Evolutionary conservation across 2,797 vertebrate species (phyloP).

Genomic region (Diceros bicornis): DNA sequence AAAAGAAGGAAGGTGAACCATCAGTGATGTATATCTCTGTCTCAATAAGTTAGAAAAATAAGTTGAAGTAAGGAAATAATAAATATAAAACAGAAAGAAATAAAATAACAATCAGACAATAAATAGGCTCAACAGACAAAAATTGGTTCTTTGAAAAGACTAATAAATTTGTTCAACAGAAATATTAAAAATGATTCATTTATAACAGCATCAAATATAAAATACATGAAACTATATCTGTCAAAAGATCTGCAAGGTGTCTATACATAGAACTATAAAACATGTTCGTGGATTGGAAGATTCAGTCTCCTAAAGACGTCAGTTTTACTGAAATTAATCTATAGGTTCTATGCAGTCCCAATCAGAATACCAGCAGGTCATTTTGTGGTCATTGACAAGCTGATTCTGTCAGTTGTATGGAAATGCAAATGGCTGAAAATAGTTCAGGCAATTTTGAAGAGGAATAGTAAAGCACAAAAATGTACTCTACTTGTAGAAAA

Average conservation of each 20-base stretch:
- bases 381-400: background rate
- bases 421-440: background rate
- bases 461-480: background rate
- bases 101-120: background rate
- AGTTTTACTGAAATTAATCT: background rate
- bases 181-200: background rate
- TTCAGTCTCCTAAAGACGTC: background rate
- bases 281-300: too few species aligned
- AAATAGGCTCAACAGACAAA: background rate
- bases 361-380: background rate
- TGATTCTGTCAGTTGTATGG: background rate
- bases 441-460: background rate
- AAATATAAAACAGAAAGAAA: background rate
- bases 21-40: too few species aligned
- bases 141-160: background rate
- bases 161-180: background rate
- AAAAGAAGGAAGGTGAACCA: background rate
- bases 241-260: background rate
- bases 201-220: background rate
- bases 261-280: background rate
- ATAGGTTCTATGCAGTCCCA: too few species aligned
- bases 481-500: background rate
- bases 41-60: background rate
- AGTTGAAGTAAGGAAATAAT: background rate
- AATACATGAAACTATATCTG: background rate